Percentiles rank a stretch among this genome's conserved stretches.
Evolutionary conservation across 2,888 invertebrate species (phyloP).

Genomic region (Cataglyphis rosenhaueri): DNA sequence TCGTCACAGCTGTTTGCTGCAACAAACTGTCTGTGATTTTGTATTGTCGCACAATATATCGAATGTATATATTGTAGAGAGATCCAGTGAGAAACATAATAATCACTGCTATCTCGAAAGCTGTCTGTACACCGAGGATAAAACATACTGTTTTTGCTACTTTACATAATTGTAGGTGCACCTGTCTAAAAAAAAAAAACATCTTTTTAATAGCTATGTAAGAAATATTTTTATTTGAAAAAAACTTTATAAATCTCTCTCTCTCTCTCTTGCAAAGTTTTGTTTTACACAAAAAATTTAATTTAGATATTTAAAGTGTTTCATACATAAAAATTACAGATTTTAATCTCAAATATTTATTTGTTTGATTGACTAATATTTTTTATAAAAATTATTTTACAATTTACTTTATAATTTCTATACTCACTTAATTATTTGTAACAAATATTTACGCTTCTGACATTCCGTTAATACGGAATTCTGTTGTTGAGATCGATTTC

Average conservation of each 20-base stretch:
- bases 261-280: not conserved
- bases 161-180: conserved; percentile 70
- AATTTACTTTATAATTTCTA: not conserved
- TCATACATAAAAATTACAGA: not conserved
- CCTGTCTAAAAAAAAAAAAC: conserved; percentile 58
- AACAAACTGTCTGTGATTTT: not conserved
- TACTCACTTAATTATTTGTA: conserved; percentile 33
- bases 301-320: not conserved
- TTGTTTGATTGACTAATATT: not conserved
- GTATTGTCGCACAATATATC: not conserved
- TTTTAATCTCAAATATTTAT: not conserved
- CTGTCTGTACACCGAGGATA: conserved; percentile 47
- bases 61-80: conserved; percentile 34
- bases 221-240: not conserved
- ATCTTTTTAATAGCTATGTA: not conserved
- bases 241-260: not conserved
- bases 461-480: not conserved
- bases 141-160: conserved; percentile 50
- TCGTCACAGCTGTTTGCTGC: not conserved
- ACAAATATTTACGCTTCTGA: not conserved
- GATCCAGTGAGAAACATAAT: conserved; percentile 8
- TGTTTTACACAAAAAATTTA: not conserved
- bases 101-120: not conserved
- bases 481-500: not conserved
- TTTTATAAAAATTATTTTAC: not conserved